These are phyloP conservation scores for Saxidomus purpurata DNA, from an alignment of 1,140 invertebrate species.

Conservation along the genomic window DNA sequence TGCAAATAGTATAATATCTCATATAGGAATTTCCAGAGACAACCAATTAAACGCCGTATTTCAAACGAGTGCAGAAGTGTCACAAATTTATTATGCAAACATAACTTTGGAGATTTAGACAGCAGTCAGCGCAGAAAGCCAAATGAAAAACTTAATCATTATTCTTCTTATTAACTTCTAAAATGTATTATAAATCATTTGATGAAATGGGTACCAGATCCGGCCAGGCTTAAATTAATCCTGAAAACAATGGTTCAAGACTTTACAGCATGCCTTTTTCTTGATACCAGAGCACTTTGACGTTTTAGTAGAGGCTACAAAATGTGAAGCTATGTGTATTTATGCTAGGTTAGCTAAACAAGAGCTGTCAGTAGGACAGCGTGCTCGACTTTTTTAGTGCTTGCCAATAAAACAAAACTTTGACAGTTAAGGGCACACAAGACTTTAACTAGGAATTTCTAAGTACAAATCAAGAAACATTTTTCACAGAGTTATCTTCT, in stretches of 20 bases:
- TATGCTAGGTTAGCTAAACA: too few species aligned
- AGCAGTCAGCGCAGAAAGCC: constrained; percentile 1
- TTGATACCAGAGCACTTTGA: not conserved
- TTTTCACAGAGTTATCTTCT: too few species aligned
- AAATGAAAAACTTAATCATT: not conserved
- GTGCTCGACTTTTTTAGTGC: too few species aligned
- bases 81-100: constrained; percentile 11
- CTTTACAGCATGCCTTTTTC: not conserved
- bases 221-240: not conserved
- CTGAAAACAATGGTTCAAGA: not conserved
- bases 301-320: too few species aligned
- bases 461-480: too few species aligned
- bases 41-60: constrained; percentile 13
- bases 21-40: not conserved
- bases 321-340: not conserved
- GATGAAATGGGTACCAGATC: not conserved
- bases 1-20: constrained; percentile 14
- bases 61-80: not conserved
- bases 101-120: constrained; percentile 39
- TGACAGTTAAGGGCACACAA: too few species aligned
- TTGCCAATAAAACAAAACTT: too few species aligned
- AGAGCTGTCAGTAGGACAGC: too few species aligned
- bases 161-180: not conserved
- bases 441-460: too few species aligned
- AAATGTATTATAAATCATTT: not conserved